Base-by-base conservation (phyloP, 2,113 vertebrate species). In the Seriola quinqueradiata region DNA sequence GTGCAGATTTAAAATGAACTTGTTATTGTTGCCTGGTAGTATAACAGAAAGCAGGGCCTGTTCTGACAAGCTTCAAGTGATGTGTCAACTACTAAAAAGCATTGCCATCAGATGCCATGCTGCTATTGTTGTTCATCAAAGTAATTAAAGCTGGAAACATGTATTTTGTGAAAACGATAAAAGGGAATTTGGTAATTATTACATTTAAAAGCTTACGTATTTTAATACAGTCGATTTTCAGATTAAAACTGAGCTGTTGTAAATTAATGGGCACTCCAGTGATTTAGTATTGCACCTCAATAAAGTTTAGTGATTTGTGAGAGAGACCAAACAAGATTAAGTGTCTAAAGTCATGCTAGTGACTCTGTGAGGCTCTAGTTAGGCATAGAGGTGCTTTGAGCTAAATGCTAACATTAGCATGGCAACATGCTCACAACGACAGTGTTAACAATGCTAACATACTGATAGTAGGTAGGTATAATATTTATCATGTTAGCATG, bases 91-190 rank as follows among this genome's bases (percentile, higher is more conserved):
- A 50, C 48, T 50, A 16, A 50, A 19, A 50, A 50, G 48, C 50
- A 54, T 54, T n/a, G 50, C 17, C 21, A n/a, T 60, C 19, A 16
- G n/a, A 38, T 5, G 44, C 21, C 3, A 25, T 25, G 11, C 42
- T 58, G 66, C 28, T 65, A 57, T 13, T 57, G 14, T 44, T 73
- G 55, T n/a, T 60, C 36, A 44, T 59, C 13, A 57, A 74, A 23
- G 13, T 38, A 36, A 60, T 50, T 48, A 61, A 28, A 42, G n/a
- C 59, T 75, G 72, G 40, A 74, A 52, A 75, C 4, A 12, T 21
- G 21, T 34, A 60, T 8, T 21, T 16, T 34, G 19, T 54, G 34
- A 25, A 40, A 52, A 36, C 17, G 3, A 38, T 14, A 36, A 64
- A 46, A 40, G 5, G 19, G 25, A 17, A 54, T n/a, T 7, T 50